Conservation (phyloP, 2,113 vertebrate genomes). For the Alethe diademata region DNA sequence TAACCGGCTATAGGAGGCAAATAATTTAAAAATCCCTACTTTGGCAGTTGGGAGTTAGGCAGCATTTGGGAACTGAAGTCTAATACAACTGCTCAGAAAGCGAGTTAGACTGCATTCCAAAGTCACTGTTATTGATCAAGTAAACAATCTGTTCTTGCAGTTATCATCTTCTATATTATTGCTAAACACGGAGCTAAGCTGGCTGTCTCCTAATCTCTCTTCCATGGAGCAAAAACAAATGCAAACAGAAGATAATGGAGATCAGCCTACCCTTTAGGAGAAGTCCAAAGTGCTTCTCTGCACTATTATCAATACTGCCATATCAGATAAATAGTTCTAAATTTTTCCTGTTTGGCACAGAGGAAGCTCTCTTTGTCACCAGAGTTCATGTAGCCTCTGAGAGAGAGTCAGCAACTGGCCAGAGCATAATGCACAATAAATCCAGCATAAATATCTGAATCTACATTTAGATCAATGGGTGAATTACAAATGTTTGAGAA, state of each 20-base stretch:
- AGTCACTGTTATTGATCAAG: neutral
- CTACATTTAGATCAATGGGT: neutral
- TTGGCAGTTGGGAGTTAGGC: neutral
- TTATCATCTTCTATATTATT: neutral
- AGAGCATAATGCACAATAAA: neutral
- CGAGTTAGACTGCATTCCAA: neutral
- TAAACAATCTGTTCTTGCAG: neutral
- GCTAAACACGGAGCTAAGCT: neutral
- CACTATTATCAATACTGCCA: neutral
- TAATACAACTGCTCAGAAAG: neutral
- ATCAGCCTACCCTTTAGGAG: neutral
- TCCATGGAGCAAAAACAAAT: neutral
- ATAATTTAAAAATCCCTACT: neutral
- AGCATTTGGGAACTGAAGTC: neutral
- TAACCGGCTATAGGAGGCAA: neutral
- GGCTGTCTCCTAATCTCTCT: neutral
- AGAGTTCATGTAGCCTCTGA: neutral
- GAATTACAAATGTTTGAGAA: neutral
- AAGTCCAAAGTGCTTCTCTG: constrained; percentile 29
- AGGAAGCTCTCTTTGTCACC: neutral
- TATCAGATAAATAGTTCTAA: neutral
- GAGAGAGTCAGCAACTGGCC: neutral
- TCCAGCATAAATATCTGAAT: neutral
- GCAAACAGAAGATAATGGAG: constrained; percentile 21
- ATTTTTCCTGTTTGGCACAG: constrained; percentile 24